Percentiles rank a stretch among this genome's conserved stretches.
Conservation (phyloP, 1,140 invertebrate species). For the Pseudomyrmex dendroicus region DNA sequence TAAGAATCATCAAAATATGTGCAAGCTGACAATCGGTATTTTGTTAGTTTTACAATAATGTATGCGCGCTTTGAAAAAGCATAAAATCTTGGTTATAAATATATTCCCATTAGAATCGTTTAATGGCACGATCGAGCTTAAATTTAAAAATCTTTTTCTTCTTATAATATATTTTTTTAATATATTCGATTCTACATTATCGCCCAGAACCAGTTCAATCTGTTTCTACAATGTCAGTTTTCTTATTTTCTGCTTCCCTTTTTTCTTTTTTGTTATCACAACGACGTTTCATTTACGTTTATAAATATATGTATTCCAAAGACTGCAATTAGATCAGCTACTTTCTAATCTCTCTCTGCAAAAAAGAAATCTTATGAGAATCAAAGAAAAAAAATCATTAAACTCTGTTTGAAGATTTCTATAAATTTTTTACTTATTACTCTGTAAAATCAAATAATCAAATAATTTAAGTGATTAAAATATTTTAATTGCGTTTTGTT, state of each 20-base stretch:
- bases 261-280: constrained; percentile 58
- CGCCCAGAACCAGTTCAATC: constrained; percentile 32
- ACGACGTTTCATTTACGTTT: constrained; percentile 56
- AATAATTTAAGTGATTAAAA: constrained; percentile 3
- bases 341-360: constrained; percentile 30
- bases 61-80: constrained; percentile 71
- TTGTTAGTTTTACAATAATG: constrained; percentile 72
- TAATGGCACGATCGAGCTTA: constrained; percentile 73
- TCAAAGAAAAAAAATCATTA: constrained; percentile 46
- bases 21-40: constrained; percentile 73
- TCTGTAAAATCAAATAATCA: no score
- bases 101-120: constrained; percentile 66
- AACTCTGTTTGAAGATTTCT: constrained; percentile 18
- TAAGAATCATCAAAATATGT: constrained; percentile 74
- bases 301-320: constrained; percentile 62
- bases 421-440: background rate
- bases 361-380: constrained; percentile 32
- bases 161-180: constrained; percentile 30
- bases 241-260: constrained; percentile 15
- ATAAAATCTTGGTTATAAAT: constrained; percentile 74
- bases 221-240: constrained; percentile 39
- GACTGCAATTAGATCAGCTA: constrained; percentile 40
- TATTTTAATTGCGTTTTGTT: constrained; percentile 36
- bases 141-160: constrained; percentile 61
- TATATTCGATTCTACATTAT: constrained; percentile 62